A percentile compares a stretch with the other conserved stretches of the same genome.
Conservation (phyloP, 2,888 invertebrate genomes). For the Choreutis nemorana region DNA sequence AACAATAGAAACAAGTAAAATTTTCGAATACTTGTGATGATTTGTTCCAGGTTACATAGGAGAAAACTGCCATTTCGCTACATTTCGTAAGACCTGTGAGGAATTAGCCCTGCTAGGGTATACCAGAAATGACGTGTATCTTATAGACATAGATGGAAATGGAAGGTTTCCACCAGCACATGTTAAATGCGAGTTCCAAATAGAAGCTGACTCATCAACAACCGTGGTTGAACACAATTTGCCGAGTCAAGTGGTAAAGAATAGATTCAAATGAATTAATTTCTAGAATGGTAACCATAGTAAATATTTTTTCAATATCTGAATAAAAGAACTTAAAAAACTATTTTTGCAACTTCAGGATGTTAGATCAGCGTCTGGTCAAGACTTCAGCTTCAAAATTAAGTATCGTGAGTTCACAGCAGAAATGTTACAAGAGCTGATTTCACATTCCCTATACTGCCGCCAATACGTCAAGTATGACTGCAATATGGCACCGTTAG, state of each 20-base stretch:
- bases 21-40: not conserved
- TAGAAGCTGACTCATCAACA: slow-evolving; percentile 85
- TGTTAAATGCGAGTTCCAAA: slow-evolving; percentile 92
- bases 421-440: slow-evolving; percentile 90
- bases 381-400: slow-evolving; percentile 85
- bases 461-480: slow-evolving; percentile 91
- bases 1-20: not conserved
- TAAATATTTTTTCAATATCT: too few species aligned
- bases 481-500: slow-evolving; percentile 87
- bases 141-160: slow-evolving; percentile 93
- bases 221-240: slow-evolving; percentile 91
- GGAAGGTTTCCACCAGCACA: slow-evolving; percentile 91
- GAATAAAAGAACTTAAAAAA: not conserved
- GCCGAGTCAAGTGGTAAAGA: slow-evolving; percentile 81
- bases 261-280: too few species aligned
- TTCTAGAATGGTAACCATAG: too few species aligned
- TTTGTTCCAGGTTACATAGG: slow-evolving; percentile 77
- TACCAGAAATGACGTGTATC: slow-evolving; percentile 88
- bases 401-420: slow-evolving; percentile 89
- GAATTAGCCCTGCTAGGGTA: slow-evolving; percentile 89
- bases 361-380: slow-evolving; percentile 79
- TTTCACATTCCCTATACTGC: slow-evolving; percentile 88
- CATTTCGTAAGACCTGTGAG: slow-evolving; percentile 91
- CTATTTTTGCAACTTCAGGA: slow-evolving; percentile 51
- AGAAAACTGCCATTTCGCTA: slow-evolving; percentile 93